Evolutionary conservation across 2,113 vertebrate species (phyloP), one percentile per base, ranked within the genome.

Genomic region (Loxodonta africana): DNA sequence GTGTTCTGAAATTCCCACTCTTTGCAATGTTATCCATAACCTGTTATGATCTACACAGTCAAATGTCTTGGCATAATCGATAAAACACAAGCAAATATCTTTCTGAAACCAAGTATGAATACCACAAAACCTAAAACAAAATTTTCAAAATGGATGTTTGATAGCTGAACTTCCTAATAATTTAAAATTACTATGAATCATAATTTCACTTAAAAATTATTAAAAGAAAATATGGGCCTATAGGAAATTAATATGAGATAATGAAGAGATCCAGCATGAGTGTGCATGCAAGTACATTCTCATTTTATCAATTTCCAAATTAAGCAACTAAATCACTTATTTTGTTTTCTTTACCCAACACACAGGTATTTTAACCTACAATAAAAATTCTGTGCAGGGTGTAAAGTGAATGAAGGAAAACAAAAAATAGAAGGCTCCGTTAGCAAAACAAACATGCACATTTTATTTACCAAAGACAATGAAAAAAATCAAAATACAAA

Each of bases 401-500:
- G 33, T 63, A 82, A 57, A 84, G 5, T 89, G 41, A 81, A 94
- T 96, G 60, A 76, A 76, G 12, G 1, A 90, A 97, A 86, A 10
- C 12, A 67, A 95, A 87, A 98, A 97, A 30, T 41, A 1, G 62
- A 88, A 97, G 88, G 63, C 96, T 98, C 90, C 95, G 96, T 97
- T 98, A 98, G 97, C 98, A 98, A 99, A 98, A 98, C 97, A 98
- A 99, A 98, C 98, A 91, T 96, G 53, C 15, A 98, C 95, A 95
- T 97, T 98, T 98, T 98, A 98, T 98, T 98, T 10, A 69, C 60
- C 97, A 95, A 91, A 91, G 94, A 98, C 98, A 98, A 98, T 93
- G 95, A 96, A 98, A 95, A 98, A 98, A 98, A 97, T 97, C 63
- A 98, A 92, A 98, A 95, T 98, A 98, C 91, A 98, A 96, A 98